Conservation (phyloP, 2,888 invertebrate genomes). For the Latrodectus elegans region DNA sequence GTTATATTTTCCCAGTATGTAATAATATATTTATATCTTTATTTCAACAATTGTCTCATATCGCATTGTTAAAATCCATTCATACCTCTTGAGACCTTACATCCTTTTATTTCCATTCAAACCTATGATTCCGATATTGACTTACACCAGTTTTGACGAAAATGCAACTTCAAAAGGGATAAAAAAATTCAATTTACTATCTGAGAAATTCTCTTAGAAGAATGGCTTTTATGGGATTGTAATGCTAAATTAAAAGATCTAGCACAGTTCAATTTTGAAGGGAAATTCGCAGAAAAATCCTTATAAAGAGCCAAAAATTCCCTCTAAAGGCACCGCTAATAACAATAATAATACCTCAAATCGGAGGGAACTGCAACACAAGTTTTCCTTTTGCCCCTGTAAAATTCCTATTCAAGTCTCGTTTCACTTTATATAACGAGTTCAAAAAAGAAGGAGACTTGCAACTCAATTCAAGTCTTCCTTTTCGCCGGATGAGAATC, state of each 20-base stretch:
- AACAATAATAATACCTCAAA: slow-evolving; percentile 66
- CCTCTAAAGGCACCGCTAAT: slow-evolving; percentile 23
- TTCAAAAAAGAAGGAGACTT: slow-evolving; percentile 62
- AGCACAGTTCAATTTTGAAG: slow-evolving; percentile 47
- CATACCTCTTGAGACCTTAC: no score
- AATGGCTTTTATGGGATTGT: slow-evolving; percentile 2
- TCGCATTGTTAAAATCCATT: no score
- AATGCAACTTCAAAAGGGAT: no score
- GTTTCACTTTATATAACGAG: slow-evolving; percentile 42
- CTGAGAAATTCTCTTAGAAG: neutral
- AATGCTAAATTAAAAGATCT: slow-evolving; percentile 53
- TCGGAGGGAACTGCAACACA: slow-evolving; percentile 46
- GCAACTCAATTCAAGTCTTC: slow-evolving; percentile 60
- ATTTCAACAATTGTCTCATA: no score
- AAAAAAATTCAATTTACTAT: neutral
- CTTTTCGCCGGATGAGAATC: slow-evolving; percentile 36
- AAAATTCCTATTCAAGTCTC: slow-evolving; percentile 43
- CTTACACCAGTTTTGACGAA: no score
- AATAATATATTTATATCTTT: no score
- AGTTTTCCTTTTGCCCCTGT: slow-evolving; percentile 28
- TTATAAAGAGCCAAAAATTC: slow-evolving; percentile 25
- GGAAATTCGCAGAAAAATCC: slow-evolving; percentile 40
- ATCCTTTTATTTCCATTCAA: no score
- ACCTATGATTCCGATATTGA: no score
- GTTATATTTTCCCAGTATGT: no score